A percentile compares a stretch with the other conserved stretches of the same genome.
Conservation (phyloP, 2,113 vertebrate species). For the Ictalurus furcatus region DNA sequence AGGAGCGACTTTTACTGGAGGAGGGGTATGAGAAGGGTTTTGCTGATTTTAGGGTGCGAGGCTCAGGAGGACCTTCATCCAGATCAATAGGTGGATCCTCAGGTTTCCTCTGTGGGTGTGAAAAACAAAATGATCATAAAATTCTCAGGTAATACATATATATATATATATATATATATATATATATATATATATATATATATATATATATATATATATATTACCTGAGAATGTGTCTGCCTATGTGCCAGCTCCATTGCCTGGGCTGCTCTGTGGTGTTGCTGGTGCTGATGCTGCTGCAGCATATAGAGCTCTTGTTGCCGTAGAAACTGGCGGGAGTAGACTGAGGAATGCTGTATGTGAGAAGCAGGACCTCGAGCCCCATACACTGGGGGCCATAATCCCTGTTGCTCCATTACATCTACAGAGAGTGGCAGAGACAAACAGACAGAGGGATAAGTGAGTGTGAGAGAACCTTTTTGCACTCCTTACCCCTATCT, state of each 20-base stretch:
- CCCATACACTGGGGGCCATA: slow-evolving; percentile 90
- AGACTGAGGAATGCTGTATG: slow-evolving; percentile 89
- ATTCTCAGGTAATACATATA: too few relatives aligned
- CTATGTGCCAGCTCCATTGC: slow-evolving; percentile 75
- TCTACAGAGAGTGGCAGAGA: slow-evolving; percentile 69
- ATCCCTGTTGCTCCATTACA: slow-evolving; percentile 89
- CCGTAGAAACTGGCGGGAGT: slow-evolving; percentile 86
- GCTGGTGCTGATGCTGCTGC: slow-evolving; percentile 80
- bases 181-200: too few relatives aligned
- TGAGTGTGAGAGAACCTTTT: slow-evolving; percentile 30
- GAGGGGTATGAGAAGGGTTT: slow-evolving; percentile 87
- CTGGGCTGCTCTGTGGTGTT: slow-evolving; percentile 74
- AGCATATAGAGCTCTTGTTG: slow-evolving; percentile 92
- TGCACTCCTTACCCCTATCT: slow-evolving; percentile 11
- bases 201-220: not conserved
- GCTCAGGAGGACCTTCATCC: slow-evolving; percentile 74
- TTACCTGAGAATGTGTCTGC: slow-evolving; percentile 70
- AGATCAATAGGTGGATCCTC: slow-evolving; percentile 80
- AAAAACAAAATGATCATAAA: not conserved
- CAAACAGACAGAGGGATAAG: slow-evolving; percentile 21
- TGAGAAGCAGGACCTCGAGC: slow-evolving; percentile 83
- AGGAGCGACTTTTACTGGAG: slow-evolving; percentile 69
- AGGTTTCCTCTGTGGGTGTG: slow-evolving; percentile 77
- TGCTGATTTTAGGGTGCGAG: slow-evolving; percentile 78
- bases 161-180: too few relatives aligned